Percentiles rank a stretch among this genome's conserved stretches.
phyloP scores from a whole-genome alignment of 2,113 vertebrate species.

The Stomatorhinus ivindoensis region DNA sequence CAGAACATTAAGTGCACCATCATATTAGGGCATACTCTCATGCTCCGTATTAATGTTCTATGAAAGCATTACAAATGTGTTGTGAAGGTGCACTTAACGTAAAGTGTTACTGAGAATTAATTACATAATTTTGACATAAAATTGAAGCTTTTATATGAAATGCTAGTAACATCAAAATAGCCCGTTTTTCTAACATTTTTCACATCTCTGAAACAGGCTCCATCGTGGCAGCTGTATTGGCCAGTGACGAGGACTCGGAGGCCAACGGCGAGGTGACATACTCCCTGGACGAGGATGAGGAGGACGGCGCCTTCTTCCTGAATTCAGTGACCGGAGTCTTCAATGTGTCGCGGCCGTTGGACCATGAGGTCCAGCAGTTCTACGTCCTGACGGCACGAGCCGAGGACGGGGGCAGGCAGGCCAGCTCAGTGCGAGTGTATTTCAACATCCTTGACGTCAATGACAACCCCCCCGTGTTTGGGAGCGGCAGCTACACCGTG shows the following conservation, averaged over 20 bases:
- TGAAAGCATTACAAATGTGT: not conserved
- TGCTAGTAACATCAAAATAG: not conserved
- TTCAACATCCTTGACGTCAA: constrained; percentile 90
- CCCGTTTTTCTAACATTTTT: not conserved
- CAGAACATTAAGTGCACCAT: not conserved
- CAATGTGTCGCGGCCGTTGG: constrained; percentile 76
- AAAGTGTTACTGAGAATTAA: not conserved
- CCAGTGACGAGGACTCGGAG: constrained; percentile 83
- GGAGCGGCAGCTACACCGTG: constrained; percentile 63
- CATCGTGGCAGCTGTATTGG: constrained; percentile 86
- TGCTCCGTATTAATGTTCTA: not conserved
- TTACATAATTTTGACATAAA: not conserved
- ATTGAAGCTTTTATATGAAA: not conserved
- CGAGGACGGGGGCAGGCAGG: constrained; percentile 77
- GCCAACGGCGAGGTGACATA: constrained; percentile 89
- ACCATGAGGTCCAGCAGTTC: constrained; percentile 80
- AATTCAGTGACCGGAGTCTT: constrained; percentile 89
- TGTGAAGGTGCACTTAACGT: not conserved
- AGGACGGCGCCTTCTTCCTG: constrained; percentile 79
- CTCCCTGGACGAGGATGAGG: constrained; percentile 77
- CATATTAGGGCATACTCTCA: not conserved
- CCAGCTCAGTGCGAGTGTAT: constrained; percentile 74
- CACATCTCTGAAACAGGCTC: constrained; percentile 56
- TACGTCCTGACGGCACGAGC: constrained; percentile 78
- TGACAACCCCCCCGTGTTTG: constrained; percentile 78